Percentiles rank a stretch among this genome's conserved stretches.
These are phyloP conservation scores for Anaspis maculata DNA, from an alignment of 2,888 invertebrate genomes.

Conservation along the genomic window DNA sequence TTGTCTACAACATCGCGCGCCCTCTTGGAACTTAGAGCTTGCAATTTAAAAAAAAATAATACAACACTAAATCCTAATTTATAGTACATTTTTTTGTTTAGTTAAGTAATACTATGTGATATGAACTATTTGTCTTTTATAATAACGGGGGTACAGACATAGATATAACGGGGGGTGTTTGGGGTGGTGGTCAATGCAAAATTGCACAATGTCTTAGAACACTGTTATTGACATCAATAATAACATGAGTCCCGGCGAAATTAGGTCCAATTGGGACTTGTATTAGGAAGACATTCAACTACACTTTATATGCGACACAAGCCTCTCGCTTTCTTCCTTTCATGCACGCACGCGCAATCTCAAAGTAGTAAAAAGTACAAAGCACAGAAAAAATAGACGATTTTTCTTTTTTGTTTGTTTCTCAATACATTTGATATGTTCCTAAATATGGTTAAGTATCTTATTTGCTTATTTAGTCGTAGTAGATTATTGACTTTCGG, in stretches of 20 bases:
- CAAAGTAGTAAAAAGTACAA: conserved; percentile 15
- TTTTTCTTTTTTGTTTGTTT: conserved; percentile 8
- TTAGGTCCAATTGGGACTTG: conserved; percentile 28
- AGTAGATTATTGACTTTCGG: conserved; percentile 27
- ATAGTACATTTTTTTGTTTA: background rate
- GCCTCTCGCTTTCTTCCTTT: conserved; percentile 2
- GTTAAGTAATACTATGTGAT: conserved; percentile 40
- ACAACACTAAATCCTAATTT: background rate
- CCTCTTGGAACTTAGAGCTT: conserved; percentile 15
- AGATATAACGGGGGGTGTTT: too few relatives aligned
- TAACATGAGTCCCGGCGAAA: conserved; percentile 19
- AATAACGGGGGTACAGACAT: too few relatives aligned
- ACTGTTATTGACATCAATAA: conserved; percentile 26
- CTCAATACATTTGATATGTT: conserved; percentile 27
- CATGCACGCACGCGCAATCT: conserved; percentile 5
- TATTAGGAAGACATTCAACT: conserved; percentile 39
- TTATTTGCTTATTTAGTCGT: conserved; percentile 16
- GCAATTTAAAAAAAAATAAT: conserved; percentile 21
- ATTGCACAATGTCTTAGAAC: conserved; percentile 19
- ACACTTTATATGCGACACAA: conserved; percentile 22
- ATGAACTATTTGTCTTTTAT: conserved; percentile 42
- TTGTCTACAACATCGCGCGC: conserved; percentile 26
- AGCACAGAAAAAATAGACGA: conserved; percentile 21
- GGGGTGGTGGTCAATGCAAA: too few relatives aligned
- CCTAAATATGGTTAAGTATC: conserved; percentile 26